Evolutionary conservation across 2,888 invertebrate genomes (phyloP), one percentile per base, ranked within the genome.

Genomic region (Lithophane socia): DNA sequence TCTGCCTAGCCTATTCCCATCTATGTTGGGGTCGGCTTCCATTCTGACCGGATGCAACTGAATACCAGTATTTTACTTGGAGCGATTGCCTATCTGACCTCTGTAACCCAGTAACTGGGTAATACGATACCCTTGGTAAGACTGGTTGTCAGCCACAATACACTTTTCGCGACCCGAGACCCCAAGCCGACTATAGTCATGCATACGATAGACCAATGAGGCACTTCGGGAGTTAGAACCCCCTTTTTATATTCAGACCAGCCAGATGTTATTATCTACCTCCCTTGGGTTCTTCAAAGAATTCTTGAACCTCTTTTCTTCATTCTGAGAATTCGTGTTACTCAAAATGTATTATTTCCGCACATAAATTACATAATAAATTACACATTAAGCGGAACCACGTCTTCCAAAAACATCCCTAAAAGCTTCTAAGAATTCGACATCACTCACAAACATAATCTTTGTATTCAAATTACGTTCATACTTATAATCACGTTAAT

Each of bases 401-500:
- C 24, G 58, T 74, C 21, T 52, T 8, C 10, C 4, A 54, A 47
- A 73, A 58, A 3, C 16, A 13, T 21, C 4, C 16, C 16, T 24
- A 10, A 47, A 61, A 64, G 24, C 64, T 61, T 42, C 63, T 69
- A 52, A 67, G 44, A 29, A 73, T 13, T 29, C 60, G 24, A 42
- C 49, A 72, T 75, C 60, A 60, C 56, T 76, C 52, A 60, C 65
- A 75, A 77, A 63, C 71, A 69, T 76, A 72, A 82, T 80, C 68
- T 80, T 77, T 86, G 67, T 73, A 58, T 74, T 70, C 65, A 29
- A 67, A 79, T 85, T 65, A 81, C 67, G 24, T 68, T 66, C 21
- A 76, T 4, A 78, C 37, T 67, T 82, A 69, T 83, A 82, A 84
- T 87, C 66, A 80, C 61, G 66, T 80, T 87, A 87, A 88, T 87